phyloP scores from a whole-genome alignment of 2,888 invertebrate genomes.

The Arctia plantaginis region DNA sequence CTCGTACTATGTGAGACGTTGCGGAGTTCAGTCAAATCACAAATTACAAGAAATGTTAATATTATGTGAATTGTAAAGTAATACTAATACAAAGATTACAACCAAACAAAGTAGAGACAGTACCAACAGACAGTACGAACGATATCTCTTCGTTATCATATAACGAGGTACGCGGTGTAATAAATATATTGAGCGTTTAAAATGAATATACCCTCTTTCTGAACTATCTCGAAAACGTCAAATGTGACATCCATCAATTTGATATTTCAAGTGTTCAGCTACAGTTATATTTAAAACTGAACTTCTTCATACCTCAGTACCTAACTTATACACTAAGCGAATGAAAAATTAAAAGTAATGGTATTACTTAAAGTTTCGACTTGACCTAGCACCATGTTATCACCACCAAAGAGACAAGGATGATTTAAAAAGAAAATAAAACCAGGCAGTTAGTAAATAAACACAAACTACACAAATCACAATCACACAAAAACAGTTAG shows the following conservation, averaged over 20 bases:
- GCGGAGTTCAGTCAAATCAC: constrained; percentile 84
- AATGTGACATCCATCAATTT: constrained; percentile 75
- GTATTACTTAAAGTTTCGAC: constrained; percentile 50
- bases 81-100: constrained; percentile 58
- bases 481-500: constrained; percentile 73
- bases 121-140: constrained; percentile 55
- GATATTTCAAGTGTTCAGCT: constrained; percentile 65
- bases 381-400: constrained; percentile 79
- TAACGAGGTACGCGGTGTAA: constrained; percentile 63
- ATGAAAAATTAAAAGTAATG: constrained; percentile 38
- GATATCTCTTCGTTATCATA: constrained; percentile 55
- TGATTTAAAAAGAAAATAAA: constrained; percentile 56
- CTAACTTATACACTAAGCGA: constrained; percentile 56
- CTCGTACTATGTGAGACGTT: constrained; percentile 61
- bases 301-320: constrained; percentile 70
- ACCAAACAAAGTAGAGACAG: constrained; percentile 60
- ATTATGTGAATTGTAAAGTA: constrained; percentile 56
- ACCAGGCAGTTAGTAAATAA: constrained; percentile 78
- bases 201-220: constrained; percentile 53
- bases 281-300: constrained; percentile 53
- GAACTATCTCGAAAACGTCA: constrained; percentile 70
- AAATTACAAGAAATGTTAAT: constrained; percentile 63
- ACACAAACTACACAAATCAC: constrained; percentile 61
- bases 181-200: constrained; percentile 50
- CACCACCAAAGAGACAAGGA: constrained; percentile 70